These are phyloP conservation scores for Drosophila suboccidentalis DNA, from an alignment of 2,888 invertebrate genomes.

Conservation along the genomic window DNA sequence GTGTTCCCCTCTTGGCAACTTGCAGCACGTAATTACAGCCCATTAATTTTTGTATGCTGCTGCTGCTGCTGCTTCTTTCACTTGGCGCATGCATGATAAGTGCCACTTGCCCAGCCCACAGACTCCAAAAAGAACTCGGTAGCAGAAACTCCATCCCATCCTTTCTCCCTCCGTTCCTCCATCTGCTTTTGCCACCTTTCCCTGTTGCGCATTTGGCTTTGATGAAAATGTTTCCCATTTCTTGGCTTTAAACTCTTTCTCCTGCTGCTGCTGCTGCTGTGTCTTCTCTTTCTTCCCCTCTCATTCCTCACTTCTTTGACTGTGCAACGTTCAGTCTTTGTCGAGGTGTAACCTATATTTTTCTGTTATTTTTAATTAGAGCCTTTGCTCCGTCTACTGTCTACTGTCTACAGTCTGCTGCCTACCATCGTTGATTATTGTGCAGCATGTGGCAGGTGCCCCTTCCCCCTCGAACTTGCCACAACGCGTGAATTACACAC, in stretches of 20 bases:
- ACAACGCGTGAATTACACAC: conserved; percentile 45
- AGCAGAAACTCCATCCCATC: conserved; percentile 2
- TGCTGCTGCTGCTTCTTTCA: conserved; percentile 50
- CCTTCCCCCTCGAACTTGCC: conserved; percentile 23
- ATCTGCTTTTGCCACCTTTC: no score
- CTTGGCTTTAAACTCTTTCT: conserved; percentile 26
- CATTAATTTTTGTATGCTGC: conserved; percentile 64
- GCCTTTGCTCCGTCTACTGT: conserved; percentile 36
- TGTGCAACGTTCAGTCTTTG: conserved; percentile 38
- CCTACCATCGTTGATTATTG: conserved; percentile 61
- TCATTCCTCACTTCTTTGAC: conserved; percentile 1
- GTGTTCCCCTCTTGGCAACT: conserved; percentile 20
- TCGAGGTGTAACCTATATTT: conserved; percentile 74
- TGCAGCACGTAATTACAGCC: conserved; percentile 72
- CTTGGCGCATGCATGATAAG: conserved; percentile 74
- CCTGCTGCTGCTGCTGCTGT: conserved; percentile 1
- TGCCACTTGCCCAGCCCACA: conserved; percentile 69
- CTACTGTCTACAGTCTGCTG: conserved; percentile 25
- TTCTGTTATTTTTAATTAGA: conserved; percentile 70
- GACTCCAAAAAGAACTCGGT: conserved; percentile 36
- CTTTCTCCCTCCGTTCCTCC: background rate
- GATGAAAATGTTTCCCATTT: conserved; percentile 64
- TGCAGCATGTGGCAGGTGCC: conserved; percentile 55
- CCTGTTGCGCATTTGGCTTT: conserved; percentile 43
- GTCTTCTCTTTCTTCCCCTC: background rate